Base-by-base conservation (phyloP, 2,888 invertebrate species). In the Hydroisotoma schaefferi region DNA sequence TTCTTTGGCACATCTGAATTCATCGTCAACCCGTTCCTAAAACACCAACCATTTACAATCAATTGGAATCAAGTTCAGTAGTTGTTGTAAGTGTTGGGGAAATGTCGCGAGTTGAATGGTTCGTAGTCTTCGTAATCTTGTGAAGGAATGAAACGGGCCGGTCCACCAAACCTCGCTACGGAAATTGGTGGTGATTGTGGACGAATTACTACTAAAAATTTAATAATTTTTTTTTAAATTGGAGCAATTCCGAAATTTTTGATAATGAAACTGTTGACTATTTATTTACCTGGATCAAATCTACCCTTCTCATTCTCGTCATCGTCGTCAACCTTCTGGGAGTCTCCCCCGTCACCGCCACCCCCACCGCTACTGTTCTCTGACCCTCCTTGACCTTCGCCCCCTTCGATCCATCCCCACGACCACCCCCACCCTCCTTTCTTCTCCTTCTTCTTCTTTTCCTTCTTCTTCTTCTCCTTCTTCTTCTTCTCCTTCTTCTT, bases 401-500 rank as follows among this genome's bases (percentile, higher is more conserved):
- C 56, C 5, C 37, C 43, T 8, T 29, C 43, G 15, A 2, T 28
- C 29, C 33, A 28, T 20, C 3, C 51, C 29, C 43, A 43, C 8
- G 26, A 23, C 57, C 57, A 57, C 3, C 49, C 48, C 49, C 57
- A 49, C 10, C 51, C 51, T 65, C 67, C 29, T 25, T 52, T 4
- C 47, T 47, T 47, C 26, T 47, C 25, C 25, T 47, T 59, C 59
- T 55, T 61, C 66, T 23, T 70, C 70, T 25, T 65, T 57, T 52
- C 56, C 56, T 29, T 65, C 60, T 26, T 60, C 55, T 23, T 69
- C 64, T 44, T 26, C 53, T 26, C 52, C 65, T 49, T 58, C 55
- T n/a, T 67, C 40, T 62, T 61, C 20, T 61, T 55, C 26, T 63
- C 66, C 51, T n/a, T 33, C 61, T 29, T 64, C 64, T 26, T 68